Evolutionary conservation across 2,113 vertebrate genomes (phyloP).

Genomic region (Melanotaenia duboulayi): DNA sequence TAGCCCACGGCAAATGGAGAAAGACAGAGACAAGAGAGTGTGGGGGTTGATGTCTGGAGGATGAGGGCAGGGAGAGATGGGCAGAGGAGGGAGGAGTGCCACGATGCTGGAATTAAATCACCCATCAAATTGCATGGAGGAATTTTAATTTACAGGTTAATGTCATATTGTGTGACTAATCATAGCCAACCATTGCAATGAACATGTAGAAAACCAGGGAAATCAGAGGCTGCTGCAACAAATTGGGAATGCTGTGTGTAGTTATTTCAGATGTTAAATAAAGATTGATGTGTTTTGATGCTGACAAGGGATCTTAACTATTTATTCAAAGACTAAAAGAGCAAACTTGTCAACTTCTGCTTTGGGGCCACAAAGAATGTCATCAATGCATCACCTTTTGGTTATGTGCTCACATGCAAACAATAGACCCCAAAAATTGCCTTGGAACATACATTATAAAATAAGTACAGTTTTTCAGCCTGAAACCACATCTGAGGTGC

Average conservation of each 20-base stretch:
- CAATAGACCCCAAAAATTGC: neutral
- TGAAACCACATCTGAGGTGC: neutral
- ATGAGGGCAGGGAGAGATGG: constrained; percentile 61
- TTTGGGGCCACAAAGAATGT: neutral
- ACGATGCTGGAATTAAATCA: constrained; percentile 99
- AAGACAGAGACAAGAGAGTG: constrained; percentile 73
- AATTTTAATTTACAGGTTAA: constrained; percentile 99
- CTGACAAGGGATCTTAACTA: constrained; percentile 9
- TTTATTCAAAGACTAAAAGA: constrained; percentile 5
- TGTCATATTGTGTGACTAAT: constrained; percentile 99
- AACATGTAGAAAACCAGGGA: constrained; percentile 88
- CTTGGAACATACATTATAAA: neutral
- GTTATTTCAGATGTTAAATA: constrained; percentile 11
- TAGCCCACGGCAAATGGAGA: constrained; percentile 95
- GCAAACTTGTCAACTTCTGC: neutral
- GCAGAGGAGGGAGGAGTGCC: constrained; percentile 52
- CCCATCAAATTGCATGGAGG: constrained; percentile 99
- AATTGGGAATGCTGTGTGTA: constrained; percentile 25
- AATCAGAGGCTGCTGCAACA: constrained; percentile 72
- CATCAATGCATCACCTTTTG: neutral
- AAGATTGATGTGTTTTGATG: constrained; percentile 8
- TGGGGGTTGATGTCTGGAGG: constrained; percentile 71
- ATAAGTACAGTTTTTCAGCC: neutral
- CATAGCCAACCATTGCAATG: constrained; percentile 95
- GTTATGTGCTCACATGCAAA: neutral